Percentiles rank a stretch among this genome's conserved stretches.
These are phyloP conservation scores for Trichechus manatus DNA, from an alignment of 2,113 vertebrate species.

Conservation along the genomic window DNA sequence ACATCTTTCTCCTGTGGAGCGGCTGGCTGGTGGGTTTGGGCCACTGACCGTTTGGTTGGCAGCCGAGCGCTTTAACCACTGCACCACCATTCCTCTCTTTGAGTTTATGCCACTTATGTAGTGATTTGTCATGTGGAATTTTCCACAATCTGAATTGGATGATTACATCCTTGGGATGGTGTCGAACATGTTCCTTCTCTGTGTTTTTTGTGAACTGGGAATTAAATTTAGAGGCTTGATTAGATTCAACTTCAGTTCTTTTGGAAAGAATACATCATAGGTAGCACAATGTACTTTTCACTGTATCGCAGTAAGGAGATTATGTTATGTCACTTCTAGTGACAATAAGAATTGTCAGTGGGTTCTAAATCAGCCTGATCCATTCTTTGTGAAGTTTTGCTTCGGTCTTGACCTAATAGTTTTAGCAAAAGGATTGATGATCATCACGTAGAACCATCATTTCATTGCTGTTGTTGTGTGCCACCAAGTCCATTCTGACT, in stretches of 20 bases:
- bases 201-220: not conserved
- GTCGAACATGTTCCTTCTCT: not conserved
- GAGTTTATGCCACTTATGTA: not conserved
- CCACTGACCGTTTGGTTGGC: no score
- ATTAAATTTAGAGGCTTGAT: not conserved
- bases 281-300: constrained; percentile 3
- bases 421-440: not conserved
- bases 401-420: not conserved
- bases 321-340: not conserved
- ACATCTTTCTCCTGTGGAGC: no score
- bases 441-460: not conserved
- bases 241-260: constrained; percentile 6
- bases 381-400: not conserved
- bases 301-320: not conserved
- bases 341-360: not conserved
- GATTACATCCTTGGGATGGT: constrained; percentile 2
- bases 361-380: not conserved
- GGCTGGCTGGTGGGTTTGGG: no score
- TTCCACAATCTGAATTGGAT: constrained; percentile 17
- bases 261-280: not conserved
- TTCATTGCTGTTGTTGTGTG: not conserved
- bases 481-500: not conserved
- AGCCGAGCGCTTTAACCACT: no score
- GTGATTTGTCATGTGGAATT: not conserved
- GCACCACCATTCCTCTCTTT: not conserved